Evolutionary conservation across 2,797 vertebrate genomes (phyloP).

Genomic region (Haliaeetus vocifer): DNA sequence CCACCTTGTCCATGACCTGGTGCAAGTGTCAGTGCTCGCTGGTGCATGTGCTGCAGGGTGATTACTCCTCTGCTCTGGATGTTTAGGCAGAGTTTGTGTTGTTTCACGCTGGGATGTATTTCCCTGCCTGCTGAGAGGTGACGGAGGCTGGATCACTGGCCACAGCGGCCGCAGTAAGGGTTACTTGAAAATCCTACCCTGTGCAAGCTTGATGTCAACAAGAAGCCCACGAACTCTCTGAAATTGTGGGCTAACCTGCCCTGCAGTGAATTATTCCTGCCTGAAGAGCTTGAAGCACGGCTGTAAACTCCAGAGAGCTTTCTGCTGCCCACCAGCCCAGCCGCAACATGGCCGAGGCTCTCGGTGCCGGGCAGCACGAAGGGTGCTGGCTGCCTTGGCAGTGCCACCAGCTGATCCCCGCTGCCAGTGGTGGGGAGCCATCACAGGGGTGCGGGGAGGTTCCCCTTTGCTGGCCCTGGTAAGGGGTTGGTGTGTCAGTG

Average conservation of each 20-base stretch:
- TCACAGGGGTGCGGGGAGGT: not conserved
- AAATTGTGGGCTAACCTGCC: not conserved
- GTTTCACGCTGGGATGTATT: not conserved
- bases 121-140: not conserved
- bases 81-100: not conserved
- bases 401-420: not conserved
- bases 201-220: not conserved
- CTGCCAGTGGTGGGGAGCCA: fast-evolving
- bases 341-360: fast-evolving
- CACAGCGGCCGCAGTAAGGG: not conserved
- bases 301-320: not conserved
- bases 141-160: not conserved
- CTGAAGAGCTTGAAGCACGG: not conserved
- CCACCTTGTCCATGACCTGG: not conserved
- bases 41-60: no score
- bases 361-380: fast-evolving
- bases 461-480: not conserved
- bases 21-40: fast-evolving
- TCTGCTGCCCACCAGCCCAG: not conserved
- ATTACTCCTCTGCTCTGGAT: not conserved
- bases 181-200: not conserved
- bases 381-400: not conserved
- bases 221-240: not conserved
- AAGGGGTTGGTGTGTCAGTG: not conserved
- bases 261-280: not conserved